These are phyloP conservation scores for Thera britannica DNA, from an alignment of 2,888 invertebrate species.

Conservation along the genomic window DNA sequence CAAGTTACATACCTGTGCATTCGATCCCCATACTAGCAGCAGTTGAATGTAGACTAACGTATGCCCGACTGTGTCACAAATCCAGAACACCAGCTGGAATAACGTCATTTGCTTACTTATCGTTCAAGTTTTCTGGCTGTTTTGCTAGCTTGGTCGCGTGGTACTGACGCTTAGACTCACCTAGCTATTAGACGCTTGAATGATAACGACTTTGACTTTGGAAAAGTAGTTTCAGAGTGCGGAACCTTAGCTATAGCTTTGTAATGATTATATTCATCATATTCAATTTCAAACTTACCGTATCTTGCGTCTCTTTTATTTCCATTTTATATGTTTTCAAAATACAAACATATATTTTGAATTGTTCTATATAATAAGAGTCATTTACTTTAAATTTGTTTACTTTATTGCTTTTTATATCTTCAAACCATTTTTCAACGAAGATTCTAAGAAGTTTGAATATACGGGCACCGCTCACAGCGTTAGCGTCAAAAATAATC, in stretches of 20 bases:
- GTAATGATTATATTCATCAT: too few relatives aligned
- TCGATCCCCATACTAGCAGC: neutral
- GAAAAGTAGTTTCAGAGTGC: too few relatives aligned
- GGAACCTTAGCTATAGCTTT: too few relatives aligned
- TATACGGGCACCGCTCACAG: constrained; percentile 5
- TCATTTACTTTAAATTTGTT: neutral
- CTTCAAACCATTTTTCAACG: constrained; percentile 11
- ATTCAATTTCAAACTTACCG: constrained; percentile 16
- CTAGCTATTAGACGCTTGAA: too few relatives aligned
- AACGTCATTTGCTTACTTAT: neutral
- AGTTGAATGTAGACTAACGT: constrained; percentile 15
- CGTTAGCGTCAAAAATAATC: constrained; percentile 15
- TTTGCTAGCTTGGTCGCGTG: too few relatives aligned
- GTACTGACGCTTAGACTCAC: too few relatives aligned
- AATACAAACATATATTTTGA: constrained; percentile 23
- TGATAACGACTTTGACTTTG: too few relatives aligned
- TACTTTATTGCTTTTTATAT: constrained; percentile 3
- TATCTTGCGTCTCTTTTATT: constrained; percentile 27
- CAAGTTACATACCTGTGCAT: neutral
- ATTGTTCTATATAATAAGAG: constrained; percentile 11
- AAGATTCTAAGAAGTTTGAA: neutral
- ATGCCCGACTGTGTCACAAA: constrained; percentile 19
- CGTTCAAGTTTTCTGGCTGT: too few relatives aligned
- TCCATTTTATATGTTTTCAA: constrained; percentile 28
- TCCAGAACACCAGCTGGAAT: constrained; percentile 22